These are phyloP conservation scores for Dasyornis broadbenti DNA, from an alignment of 2,113 vertebrate species.

Conservation along the genomic window DNA sequence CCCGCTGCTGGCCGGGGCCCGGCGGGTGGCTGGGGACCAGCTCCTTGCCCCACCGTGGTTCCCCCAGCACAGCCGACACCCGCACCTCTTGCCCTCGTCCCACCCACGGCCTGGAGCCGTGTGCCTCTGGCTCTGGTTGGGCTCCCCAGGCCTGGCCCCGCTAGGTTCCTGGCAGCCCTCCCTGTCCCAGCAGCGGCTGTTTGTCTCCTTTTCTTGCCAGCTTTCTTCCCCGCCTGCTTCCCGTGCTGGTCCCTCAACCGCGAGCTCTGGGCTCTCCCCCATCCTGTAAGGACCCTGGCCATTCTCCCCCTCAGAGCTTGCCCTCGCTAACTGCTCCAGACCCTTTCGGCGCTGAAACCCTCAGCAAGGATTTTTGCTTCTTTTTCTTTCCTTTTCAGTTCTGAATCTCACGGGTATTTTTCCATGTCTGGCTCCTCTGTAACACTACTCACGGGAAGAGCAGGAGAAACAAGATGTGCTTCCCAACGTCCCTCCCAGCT, in stretches of 20 bases:
- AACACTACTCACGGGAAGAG: not conserved
- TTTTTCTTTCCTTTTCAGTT: not conserved
- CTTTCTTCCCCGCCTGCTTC: conserved; percentile 27
- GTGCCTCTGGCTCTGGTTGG: not conserved
- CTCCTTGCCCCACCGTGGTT: not conserved
- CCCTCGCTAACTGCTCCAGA: not conserved
- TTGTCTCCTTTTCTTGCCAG: conserved; percentile 56
- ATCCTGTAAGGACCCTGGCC: not conserved
- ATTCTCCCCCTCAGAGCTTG: not conserved
- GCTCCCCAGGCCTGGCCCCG: conserved; percentile 6
- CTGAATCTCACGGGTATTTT: not conserved
- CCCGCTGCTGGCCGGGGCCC: not conserved
- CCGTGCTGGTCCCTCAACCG: not conserved
- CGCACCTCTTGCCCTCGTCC: not conserved
- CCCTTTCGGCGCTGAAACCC: not conserved
- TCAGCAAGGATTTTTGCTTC: not conserved
- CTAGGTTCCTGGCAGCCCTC: conserved; percentile 23
- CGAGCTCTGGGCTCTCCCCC: not conserved
- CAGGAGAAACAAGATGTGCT: conserved; percentile 12
- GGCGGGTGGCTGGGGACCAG: not conserved
- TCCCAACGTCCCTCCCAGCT: not conserved
- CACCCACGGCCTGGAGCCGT: not conserved
- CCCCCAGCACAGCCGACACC: not conserved
- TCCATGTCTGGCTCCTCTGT: not conserved
- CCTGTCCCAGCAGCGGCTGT: conserved; percentile 16